Conservation (phyloP, 2,113 vertebrate species). For the Poicephalus meyeri region DNA sequence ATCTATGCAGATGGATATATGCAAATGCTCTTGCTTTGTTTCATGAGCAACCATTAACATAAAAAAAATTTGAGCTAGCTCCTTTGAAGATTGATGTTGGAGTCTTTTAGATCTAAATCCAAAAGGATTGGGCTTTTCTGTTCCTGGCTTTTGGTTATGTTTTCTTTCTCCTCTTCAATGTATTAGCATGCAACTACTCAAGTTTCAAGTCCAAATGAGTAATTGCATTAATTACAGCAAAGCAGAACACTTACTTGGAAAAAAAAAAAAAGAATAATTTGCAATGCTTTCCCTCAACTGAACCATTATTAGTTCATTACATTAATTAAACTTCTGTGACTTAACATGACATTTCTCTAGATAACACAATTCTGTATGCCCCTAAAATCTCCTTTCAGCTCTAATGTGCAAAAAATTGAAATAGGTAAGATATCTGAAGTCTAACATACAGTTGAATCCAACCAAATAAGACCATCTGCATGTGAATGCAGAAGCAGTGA, state of each 20-base stretch:
- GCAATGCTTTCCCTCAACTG: background rate
- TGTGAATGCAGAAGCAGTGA: background rate
- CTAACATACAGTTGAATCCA: background rate
- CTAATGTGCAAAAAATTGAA: background rate
- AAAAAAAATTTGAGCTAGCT: background rate
- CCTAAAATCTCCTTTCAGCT: background rate
- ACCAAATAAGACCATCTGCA: background rate
- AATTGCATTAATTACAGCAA: background rate
- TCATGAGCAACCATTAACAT: accelerated
- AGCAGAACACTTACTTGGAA: background rate
- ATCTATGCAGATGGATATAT: background rate
- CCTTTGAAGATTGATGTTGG: accelerated
- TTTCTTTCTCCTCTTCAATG: background rate
- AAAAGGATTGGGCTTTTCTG: accelerated
- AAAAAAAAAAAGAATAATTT: background rate
- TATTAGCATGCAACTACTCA: background rate
- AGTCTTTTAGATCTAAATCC: background rate
- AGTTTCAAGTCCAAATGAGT: background rate
- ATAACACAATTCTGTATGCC: background rate
- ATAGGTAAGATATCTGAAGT: background rate
- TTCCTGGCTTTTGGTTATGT: background rate
- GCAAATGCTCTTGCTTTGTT: background rate
- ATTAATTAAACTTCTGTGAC: background rate
- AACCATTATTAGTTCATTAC: background rate
- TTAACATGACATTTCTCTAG: background rate